Conservation (phyloP, 2,797 vertebrate species). For the Enteromius thamalakanensis region DNA sequence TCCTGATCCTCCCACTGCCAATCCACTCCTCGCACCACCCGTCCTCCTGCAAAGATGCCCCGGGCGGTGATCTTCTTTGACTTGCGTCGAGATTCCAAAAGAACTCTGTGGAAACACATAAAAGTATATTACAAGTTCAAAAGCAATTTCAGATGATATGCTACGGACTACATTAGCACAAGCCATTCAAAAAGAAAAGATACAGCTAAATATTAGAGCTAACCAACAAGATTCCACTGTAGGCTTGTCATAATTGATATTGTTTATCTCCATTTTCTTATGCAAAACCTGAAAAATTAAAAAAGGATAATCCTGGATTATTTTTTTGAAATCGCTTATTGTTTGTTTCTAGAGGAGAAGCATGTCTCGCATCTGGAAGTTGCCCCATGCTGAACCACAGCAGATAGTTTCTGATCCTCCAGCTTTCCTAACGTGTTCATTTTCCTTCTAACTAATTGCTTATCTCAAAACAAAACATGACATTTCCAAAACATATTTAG, state of each 20-base stretch:
- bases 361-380: conserved; percentile 44
- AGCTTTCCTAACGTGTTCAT: conserved; percentile 27
- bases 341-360: not conserved
- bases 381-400: conserved; percentile 37
- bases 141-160: not conserved
- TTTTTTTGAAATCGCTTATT: not conserved
- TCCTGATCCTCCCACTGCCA: conserved; percentile 99
- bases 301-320: not conserved
- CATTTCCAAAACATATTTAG: not conserved
- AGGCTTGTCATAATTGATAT: not conserved
- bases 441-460: not conserved
- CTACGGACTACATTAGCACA: not conserved
- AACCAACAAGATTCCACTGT: not conserved
- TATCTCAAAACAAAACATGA: not conserved
- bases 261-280: not conserved
- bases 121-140: not conserved
- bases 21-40: conserved; percentile 97
- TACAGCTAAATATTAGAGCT: not conserved
- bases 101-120: conserved; percentile 80
- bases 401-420: conserved; percentile 22
- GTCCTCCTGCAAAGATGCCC: conserved; percentile 96
- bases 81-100: conserved; percentile 97
- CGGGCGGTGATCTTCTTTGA: conserved; percentile 99
- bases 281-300: not conserved
- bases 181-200: not conserved